Evolutionary conservation across 2,888 invertebrate species (phyloP).

Genomic region (Acleris literana): DNA sequence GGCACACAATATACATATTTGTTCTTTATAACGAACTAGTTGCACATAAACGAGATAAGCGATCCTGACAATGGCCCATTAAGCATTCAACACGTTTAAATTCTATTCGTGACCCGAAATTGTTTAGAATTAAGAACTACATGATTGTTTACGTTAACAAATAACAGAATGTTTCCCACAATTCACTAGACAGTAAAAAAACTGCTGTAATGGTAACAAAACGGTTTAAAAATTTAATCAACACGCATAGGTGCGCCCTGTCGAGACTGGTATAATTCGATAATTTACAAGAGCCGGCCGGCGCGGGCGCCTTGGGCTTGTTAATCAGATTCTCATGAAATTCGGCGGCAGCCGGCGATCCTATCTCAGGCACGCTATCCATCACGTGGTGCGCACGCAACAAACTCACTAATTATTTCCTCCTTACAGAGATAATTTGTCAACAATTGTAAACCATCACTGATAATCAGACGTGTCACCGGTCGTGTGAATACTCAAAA

Average conservation of each 20-base stretch:
- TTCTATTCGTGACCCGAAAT: conserved; percentile 65
- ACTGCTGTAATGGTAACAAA: conserved; percentile 69
- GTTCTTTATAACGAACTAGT: conserved; percentile 24
- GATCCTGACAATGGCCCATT: conserved; percentile 50
- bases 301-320: conserved; percentile 62
- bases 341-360: conserved; percentile 71
- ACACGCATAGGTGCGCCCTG: conserved; percentile 70
- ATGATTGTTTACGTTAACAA: conserved; percentile 59
- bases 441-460: conserved; percentile 58
- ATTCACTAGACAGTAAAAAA: conserved; percentile 56
- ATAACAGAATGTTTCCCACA: conserved; percentile 64
- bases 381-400: conserved; percentile 71
- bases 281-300: conserved; percentile 66
- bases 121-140: conserved; percentile 61
- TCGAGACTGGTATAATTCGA: conserved; percentile 70
- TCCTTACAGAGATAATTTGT: conserved; percentile 65
- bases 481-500: conserved; percentile 30
- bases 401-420: conserved; percentile 65
- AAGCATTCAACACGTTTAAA: conserved; percentile 55
- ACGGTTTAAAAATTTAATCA: conserved; percentile 75
- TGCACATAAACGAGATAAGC: conserved; percentile 28
- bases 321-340: conserved; percentile 75
- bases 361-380: conserved; percentile 76
- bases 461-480: conserved; percentile 48
- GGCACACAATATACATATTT: conserved; percentile 6